Conservation (phyloP, 2,888 invertebrate species). For the Megalurothrips usitatus region DNA sequence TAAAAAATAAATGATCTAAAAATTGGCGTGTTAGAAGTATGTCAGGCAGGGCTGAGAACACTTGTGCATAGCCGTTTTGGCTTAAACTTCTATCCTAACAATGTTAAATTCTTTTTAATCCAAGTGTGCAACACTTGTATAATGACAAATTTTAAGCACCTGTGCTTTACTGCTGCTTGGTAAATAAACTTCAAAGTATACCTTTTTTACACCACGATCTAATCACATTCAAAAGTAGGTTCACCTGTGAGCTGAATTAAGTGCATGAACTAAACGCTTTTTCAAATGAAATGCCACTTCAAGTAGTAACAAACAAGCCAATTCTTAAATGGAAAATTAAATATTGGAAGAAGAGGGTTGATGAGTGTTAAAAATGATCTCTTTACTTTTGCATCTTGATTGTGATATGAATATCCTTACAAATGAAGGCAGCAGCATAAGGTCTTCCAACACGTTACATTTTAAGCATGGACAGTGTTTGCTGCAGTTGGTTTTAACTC, state of each 20-base stretch:
- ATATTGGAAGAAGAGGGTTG: neutral
- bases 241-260: neutral
- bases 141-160: neutral
- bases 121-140: no score
- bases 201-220: neutral
- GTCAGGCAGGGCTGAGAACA: no score
- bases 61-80: no score
- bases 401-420: conserved; percentile 24
- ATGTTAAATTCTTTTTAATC: no score
- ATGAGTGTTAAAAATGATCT: conserved; percentile 10
- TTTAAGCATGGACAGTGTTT: conserved; percentile 9
- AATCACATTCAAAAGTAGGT: neutral
- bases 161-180: neutral
- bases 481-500: conserved; percentile 4
- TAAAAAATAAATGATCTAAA: no score
- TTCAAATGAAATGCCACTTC: neutral
- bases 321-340: neutral
- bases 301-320: neutral
- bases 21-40: no score
- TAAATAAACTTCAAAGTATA: neutral
- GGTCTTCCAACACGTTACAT: conserved; percentile 19
- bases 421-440: conserved; percentile 20
- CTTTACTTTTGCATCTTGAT: conserved; percentile 13
- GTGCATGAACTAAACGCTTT: no score
- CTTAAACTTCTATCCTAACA: no score